phyloP scores from a whole-genome alignment of 2,113 vertebrate genomes.

The Camelus bactrianus region DNA sequence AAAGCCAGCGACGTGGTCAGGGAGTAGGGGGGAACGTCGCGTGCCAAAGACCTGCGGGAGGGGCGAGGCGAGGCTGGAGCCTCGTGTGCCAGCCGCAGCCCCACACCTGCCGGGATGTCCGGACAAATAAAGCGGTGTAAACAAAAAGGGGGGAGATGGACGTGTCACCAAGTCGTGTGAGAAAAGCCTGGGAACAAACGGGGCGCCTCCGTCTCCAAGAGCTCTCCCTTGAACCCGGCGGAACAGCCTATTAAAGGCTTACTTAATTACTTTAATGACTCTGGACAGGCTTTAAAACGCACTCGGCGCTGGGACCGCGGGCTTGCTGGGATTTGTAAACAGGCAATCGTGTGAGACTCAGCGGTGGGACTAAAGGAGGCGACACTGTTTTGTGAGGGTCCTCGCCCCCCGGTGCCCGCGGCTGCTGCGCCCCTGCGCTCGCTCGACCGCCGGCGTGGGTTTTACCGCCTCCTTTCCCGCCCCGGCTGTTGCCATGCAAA shows the following conservation, averaged over 20 bases:
- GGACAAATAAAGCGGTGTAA: slow-evolving; percentile 94
- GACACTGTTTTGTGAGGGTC: slow-evolving; percentile 87
- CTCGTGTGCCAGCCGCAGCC: slow-evolving; percentile 96
- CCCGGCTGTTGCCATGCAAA: slow-evolving; percentile 92
- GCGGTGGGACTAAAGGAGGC: slow-evolving; percentile 88
- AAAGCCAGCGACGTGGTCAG: slow-evolving; percentile 76
- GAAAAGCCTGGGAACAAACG: slow-evolving; percentile 97
- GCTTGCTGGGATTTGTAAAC: slow-evolving; percentile 94
- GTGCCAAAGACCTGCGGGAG: slow-evolving; percentile 96
- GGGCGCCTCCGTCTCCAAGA: slow-evolving; percentile 95
- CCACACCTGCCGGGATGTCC: slow-evolving; percentile 98
- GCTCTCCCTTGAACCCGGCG: slow-evolving; percentile 98
- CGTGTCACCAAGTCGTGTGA: slow-evolving; percentile 99
- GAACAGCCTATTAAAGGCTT: slow-evolving; percentile 99
- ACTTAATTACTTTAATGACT: slow-evolving; percentile 99
- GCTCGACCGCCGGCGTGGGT: slow-evolving; percentile 69
- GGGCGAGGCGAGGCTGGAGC: slow-evolving; percentile 87
- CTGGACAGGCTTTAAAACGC: slow-evolving; percentile 98
- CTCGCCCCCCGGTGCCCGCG: slow-evolving; percentile 76
- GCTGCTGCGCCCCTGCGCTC: slow-evolving; percentile 89
- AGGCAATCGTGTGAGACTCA: slow-evolving; percentile 93
- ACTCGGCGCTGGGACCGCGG: slow-evolving; percentile 89
- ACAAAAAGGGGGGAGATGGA: slow-evolving; percentile 96
- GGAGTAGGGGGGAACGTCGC: slow-evolving; percentile 88
- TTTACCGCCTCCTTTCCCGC: slow-evolving; percentile 84